phyloP scores from a whole-genome alignment of 2,888 invertebrate genomes.

The Vanessa cardui region DNA sequence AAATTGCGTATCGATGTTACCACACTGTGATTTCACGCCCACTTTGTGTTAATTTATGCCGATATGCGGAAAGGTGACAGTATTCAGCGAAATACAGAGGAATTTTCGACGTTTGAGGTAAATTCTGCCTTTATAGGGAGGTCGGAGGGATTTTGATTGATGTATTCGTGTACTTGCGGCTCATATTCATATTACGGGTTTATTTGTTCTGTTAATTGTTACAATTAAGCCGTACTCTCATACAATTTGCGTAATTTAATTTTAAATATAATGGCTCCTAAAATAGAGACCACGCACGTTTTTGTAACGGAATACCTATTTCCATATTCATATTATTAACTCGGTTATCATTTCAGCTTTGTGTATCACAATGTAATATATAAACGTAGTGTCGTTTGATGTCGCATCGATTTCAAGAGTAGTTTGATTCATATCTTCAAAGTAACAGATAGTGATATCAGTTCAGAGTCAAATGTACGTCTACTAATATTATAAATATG shows the following conservation, averaged over 20 bases:
- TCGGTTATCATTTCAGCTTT: too few relatives aligned
- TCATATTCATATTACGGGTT: not conserved
- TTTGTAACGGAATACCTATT: too few relatives aligned
- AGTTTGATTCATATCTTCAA: constrained; percentile 44
- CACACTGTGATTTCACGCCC: constrained; percentile 58
- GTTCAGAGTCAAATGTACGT: not conserved
- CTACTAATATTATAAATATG: too few relatives aligned
- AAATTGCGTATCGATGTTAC: constrained; percentile 64
- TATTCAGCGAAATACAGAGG: constrained; percentile 26
- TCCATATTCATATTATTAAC: too few relatives aligned
- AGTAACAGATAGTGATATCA: constrained; percentile 50
- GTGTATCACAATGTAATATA: not conserved
- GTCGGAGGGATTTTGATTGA: constrained; percentile 14
- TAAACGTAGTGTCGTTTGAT: constrained; percentile 48
- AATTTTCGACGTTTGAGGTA: constrained; percentile 21
- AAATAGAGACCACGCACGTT: too few relatives aligned
- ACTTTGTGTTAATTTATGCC: constrained; percentile 59
- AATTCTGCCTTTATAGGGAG: constrained; percentile 11
- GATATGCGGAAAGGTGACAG: constrained; percentile 29
- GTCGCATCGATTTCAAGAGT: constrained; percentile 64
- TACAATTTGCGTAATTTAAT: too few relatives aligned
- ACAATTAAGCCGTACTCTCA: not conserved
- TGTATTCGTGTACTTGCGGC: constrained; percentile 12
- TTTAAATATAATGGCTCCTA: too few relatives aligned
- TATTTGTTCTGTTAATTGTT: not conserved